Base-by-base conservation (phyloP, 2,797 vertebrate species). In the Rhinella marina region DNA sequence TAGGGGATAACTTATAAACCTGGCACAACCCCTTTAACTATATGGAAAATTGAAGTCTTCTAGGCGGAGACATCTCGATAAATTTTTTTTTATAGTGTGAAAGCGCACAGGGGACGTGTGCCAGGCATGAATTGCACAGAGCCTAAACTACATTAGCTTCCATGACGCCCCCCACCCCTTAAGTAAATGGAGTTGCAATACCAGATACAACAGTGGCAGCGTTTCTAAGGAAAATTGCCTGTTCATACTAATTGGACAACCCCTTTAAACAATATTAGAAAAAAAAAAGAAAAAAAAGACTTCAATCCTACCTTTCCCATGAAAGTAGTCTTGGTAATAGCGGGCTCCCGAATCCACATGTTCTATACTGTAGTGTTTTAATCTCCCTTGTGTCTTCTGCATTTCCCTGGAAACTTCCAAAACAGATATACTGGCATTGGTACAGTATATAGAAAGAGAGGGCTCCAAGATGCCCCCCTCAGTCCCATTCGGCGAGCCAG, bases 261-360 rank as follows among this genome's bases (percentile, higher is more conserved):
- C 17, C 8, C 6, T 61, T 64, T 21, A 64, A 25, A 41, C 41
- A 41, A 6, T 41, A 41, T 41, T 41, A 13, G 7, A 6, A 21
- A 12, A 50, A 50, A 0, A 29, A n/a, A 41, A 62, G 21, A 80
- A 62, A 23, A 7, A 0, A 27, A 48, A 48, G 16, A 11, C 25
- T 10, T 8, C 27, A 66, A 12, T 27, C 19, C 13, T 17, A 98
- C 98, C 98, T 97, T 96, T 97, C 80, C 96, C 95, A 0, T 96
- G 95, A 91, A 98, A 99, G 91, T 97, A 95, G 73, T 97, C 96
- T 48, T 96, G 96, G 95, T 96, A 98, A 93, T 98, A 99, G 29
- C 91, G 92, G 17, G 98, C 98, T 0, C 98, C 98, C 41, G 95
- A 93, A 93, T 99, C 98, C 50, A 97, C 96, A 0, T 98, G 98